Evolutionary conservation across 1,140 invertebrate species (phyloP).

Genomic region (Sycophaga agraensis): DNA sequence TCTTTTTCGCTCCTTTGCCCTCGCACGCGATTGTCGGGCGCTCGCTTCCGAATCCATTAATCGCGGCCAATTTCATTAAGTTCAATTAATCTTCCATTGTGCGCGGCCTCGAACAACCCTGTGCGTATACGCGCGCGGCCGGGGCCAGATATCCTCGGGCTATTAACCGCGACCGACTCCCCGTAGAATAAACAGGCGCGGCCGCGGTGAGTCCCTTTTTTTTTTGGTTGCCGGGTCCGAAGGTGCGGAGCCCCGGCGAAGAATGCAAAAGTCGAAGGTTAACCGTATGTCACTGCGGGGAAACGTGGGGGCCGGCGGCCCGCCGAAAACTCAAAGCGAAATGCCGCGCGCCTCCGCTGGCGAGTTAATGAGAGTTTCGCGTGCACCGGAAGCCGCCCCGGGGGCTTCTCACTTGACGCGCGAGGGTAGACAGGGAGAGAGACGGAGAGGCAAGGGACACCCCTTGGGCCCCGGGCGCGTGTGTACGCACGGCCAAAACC

Average conservation of each 20-base stretch:
- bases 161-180: too few relatives aligned
- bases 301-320: not conserved
- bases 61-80: not conserved
- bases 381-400: constrained; percentile 40
- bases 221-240: too few relatives aligned
- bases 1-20: too few relatives aligned
- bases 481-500: too few relatives aligned
- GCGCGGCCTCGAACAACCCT: not conserved
- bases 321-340: constrained; percentile 14
- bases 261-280: constrained; percentile 17
- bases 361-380: constrained; percentile 49
- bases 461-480: too few relatives aligned
- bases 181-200: too few relatives aligned
- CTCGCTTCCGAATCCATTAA: too few relatives aligned
- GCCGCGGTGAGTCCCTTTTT: too few relatives aligned
- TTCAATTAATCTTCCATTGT: not conserved
- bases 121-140: too few relatives aligned
- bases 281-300: constrained; percentile 3
- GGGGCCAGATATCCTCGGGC: too few relatives aligned
- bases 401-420: constrained; percentile 28
- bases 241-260: not conserved
- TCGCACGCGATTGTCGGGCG: too few relatives aligned
- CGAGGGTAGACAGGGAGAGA: constrained; percentile 18
- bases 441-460: not conserved
- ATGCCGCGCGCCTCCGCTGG: constrained; percentile 30